Base-by-base conservation (phyloP, 2,888 invertebrate genomes). In the Stenodema calcarata region DNA sequence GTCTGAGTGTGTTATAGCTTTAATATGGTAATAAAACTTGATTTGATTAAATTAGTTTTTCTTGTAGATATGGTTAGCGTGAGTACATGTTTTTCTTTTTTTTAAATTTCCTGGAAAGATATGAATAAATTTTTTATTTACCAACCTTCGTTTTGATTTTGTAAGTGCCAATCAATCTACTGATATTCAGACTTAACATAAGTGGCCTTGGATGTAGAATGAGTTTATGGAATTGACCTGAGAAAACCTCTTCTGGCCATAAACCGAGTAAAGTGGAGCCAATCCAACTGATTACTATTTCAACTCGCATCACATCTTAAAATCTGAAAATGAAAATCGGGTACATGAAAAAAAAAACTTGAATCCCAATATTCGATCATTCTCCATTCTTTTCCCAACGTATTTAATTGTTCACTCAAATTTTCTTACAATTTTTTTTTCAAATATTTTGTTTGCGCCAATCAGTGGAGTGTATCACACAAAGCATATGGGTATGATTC, bases 1-100 rank as follows among this genome's bases (percentile, higher is more conserved):
- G 80, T 50, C 80, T 80, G 80, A 80, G 75, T 84, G 70, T 84
- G 84, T 41, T 42, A 84, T 75, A 84, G 84, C 84, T 84, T 84
- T 84, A 84, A 84, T 75, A 73, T 73, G 78, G 41, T 78, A 3
- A 9, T 47, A 47, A 41, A 44, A 42, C 12, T 47, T 50, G 80
- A 80, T 47, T 50, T 44, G 47, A 73, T 73, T 73, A 80, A 47
- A 73, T 30, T 75, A 44, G 47, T 27, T 47, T 73, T 75, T 62
- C 27, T 62, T 84, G 84, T 84, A 54, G 73, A 75, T 73, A 73
- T 44, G 16, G 44, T 82, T 82, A 69, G 69, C 18, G 82, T 81
- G 54, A 62, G 81, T 69, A 35, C 35, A 35, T 62, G 28, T 54
- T 69, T 82, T 82, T 82, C 62, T 28, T 82, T 27, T 42, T 82